phyloP scores from a whole-genome alignment of 2,888 invertebrate species.

The Clitarchus hookeri region DNA sequence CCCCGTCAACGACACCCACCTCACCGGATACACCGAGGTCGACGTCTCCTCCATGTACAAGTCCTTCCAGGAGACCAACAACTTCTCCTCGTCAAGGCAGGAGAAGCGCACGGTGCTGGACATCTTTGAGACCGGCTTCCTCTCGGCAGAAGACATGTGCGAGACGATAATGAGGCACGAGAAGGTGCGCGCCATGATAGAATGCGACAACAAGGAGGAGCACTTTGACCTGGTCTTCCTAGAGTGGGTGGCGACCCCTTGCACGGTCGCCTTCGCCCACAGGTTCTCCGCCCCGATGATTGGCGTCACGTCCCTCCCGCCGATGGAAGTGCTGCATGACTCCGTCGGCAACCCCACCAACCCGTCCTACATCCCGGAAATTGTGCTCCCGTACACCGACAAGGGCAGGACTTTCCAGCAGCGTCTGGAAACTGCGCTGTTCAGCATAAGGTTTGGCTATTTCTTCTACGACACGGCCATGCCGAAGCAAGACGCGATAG shows the following conservation, averaged over 20 bases:
- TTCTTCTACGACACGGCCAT: no score
- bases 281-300: neutral
- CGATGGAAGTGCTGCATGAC: neutral
- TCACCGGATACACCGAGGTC: neutral
- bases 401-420: neutral
- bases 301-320: neutral
- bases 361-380: no score
- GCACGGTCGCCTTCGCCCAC: constrained; percentile 57
- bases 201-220: constrained; percentile 36
- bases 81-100: neutral
- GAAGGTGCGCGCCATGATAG: constrained; percentile 11
- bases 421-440: no score
- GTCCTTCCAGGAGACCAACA: neutral
- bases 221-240: constrained; percentile 61
- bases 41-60: neutral
- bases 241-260: constrained; percentile 58
- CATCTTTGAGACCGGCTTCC: no score
- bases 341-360: neutral
- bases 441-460: no score
- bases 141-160: neutral
- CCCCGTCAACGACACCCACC: constrained; percentile 47
- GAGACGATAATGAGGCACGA: constrained; percentile 32
- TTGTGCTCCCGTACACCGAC: neutral
- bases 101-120: neutral
- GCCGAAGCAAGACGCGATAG: no score